phyloP scores from a whole-genome alignment of 1,140 invertebrate genomes.

The Drosophila melanogaster region DNA sequence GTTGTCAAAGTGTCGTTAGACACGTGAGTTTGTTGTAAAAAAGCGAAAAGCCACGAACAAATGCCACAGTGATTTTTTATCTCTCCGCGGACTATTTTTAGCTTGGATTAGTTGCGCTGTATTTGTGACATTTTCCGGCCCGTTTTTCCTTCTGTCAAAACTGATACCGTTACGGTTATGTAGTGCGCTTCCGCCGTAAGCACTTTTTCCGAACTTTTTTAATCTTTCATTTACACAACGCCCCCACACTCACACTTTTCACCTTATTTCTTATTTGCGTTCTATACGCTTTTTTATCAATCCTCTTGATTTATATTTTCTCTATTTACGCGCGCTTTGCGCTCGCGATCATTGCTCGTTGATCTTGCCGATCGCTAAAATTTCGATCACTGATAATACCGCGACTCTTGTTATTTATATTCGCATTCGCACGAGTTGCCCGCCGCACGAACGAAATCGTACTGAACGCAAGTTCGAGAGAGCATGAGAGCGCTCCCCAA shows the following conservation, averaged over 20 bases:
- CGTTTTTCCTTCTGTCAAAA: conserved; percentile 3
- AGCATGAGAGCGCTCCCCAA: conserved; percentile 30
- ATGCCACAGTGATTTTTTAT: conserved; percentile 37
- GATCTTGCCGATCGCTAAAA: conserved; percentile 7
- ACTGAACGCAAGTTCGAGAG: conserved; percentile 50
- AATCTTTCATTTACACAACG: conserved; percentile 34
- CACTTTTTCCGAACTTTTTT: conserved; percentile 10
- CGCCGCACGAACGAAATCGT: conserved; percentile 69
- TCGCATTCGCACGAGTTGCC: conserved; percentile 40
- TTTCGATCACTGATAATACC: conserved; percentile 39
- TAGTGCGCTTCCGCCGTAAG: conserved; percentile 10
- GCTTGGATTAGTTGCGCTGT: conserved; percentile 47
- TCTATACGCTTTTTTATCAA: conserved; percentile 15
- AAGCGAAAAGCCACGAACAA: conserved; percentile 21
- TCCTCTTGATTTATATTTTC: conserved; percentile 10
- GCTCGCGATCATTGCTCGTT: conserved; percentile 19
- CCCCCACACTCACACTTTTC: conserved; percentile 3
- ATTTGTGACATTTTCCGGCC: conserved; percentile 6
- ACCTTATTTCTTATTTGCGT: conserved; percentile 2
- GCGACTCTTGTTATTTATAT: conserved; percentile 14
- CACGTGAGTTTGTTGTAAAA: conserved; percentile 51
- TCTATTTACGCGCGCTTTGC: conserved; percentile 32
- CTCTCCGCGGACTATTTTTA: conserved; percentile 49
- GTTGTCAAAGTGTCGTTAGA: conserved; percentile 36
- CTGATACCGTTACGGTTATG: conserved; percentile 50